A percentile compares a stretch with the other conserved stretches of the same genome.
phyloP scores from a whole-genome alignment of 1,140 invertebrate genomes.

The Heliconius hewitsoni region DNA sequence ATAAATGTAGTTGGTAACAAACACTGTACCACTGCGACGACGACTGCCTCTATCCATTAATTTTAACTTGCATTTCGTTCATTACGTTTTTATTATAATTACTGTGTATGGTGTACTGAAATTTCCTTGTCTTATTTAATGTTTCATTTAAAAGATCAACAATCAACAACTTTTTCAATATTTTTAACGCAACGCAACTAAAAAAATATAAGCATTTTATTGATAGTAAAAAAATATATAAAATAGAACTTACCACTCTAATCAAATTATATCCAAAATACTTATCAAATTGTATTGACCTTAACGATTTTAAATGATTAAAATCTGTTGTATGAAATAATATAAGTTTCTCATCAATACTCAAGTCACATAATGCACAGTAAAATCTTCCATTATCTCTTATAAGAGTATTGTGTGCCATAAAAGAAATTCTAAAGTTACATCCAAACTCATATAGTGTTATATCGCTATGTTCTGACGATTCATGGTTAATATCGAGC shows the following conservation, averaged over 20 bases:
- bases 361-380: constrained; percentile 28
- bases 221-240: neutral
- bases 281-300: constrained; percentile 24
- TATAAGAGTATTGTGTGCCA: constrained; percentile 40
- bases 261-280: constrained; percentile 37
- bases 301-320: constrained; percentile 25
- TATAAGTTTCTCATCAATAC: neutral
- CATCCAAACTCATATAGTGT: constrained; percentile 15
- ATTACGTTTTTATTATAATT: too few species aligned
- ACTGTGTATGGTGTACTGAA: too few species aligned
- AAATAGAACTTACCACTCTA: constrained; percentile 44
- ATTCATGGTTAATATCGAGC: neutral
- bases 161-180: too few species aligned
- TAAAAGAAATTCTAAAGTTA: constrained; percentile 17
- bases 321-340: constrained; percentile 1
- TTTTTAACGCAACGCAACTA: too few species aligned
- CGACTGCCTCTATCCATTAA: too few species aligned
- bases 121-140: too few species aligned
- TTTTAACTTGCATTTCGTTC: too few species aligned
- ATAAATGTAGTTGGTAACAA: too few species aligned
- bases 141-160: too few species aligned
- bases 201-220: neutral
- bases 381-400: constrained; percentile 15
- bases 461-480: neutral
- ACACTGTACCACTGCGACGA: too few species aligned